Base-by-base conservation (phyloP, 2,888 invertebrate genomes). In the Drosophila putrida region DNA sequence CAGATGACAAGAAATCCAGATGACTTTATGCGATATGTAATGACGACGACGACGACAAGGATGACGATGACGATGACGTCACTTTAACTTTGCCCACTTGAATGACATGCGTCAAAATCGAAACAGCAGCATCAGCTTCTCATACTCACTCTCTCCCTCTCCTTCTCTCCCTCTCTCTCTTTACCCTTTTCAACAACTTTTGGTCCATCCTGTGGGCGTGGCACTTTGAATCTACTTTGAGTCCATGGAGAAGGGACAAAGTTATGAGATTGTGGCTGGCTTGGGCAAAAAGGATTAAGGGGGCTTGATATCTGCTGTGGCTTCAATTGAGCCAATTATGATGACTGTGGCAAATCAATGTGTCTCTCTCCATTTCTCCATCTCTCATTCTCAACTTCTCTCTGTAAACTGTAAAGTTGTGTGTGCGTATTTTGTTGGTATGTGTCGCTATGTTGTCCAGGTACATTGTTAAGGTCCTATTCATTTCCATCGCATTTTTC, bases 271-370 rank as follows among this genome's bases (percentile, higher is more conserved):
- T 75, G 71, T 66, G 77, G 78, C 44, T 66, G 77, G 78, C 44
- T 46, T 57, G 78, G 78, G 54, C 44, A 57, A 58, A 78, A 73
- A 60, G 78, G 70, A 74, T 74, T 74, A 69, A 46, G 43, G 50
- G 25, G 44, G 36, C 35, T 35, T 53, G 9, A 53, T 53, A 39
- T 33, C 53, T 53, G 28, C 41, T 58, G 53, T 51, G 71, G 54
- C 67, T 74, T 63, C 70, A 70, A 69, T 66, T 78, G 66, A 61
- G 70, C 70, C 76, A 78, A 78, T 76, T 78, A 76, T 78, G 79
- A 68, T 58, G 73, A 58, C 74, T 61, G 59, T 50, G 41, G 13
- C 50, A 60, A 46, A 44, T 51, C 50, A 28, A 60, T 20, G 6
- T 20, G 11, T 39, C 41, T 11, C 11, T 10, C 31, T 13, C 59